Percentiles rank a stretch among this genome's conserved stretches.
Conservation (phyloP, 2,113 vertebrate genomes). For the Clarias batrachus region DNA sequence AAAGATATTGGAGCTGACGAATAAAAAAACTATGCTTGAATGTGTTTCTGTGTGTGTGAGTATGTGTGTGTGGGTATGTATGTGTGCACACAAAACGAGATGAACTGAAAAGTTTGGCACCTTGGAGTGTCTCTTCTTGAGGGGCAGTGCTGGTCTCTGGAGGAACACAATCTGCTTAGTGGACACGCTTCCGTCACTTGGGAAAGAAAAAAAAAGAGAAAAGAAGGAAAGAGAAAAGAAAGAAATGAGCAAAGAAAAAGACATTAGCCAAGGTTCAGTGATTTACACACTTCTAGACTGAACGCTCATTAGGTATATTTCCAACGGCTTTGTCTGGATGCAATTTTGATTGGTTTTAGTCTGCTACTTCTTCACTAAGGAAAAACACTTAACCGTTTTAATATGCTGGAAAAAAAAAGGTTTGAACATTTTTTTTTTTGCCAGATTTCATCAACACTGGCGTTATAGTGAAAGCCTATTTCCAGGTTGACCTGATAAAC, state of each 20-base stretch:
- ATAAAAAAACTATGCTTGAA: not conserved
- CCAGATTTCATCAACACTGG: not conserved
- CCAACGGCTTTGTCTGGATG: not conserved
- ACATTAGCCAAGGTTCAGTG: not conserved
- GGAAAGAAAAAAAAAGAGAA: not conserved
- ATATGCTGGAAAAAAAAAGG: not conserved
- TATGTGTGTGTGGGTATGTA: conserved; percentile 10
- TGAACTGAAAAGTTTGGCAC: conserved; percentile 69
- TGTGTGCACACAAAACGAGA: not conserved
- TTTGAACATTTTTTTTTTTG: not conserved
- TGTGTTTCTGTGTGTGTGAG: not conserved
- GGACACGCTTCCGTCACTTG: conserved; percentile 89
- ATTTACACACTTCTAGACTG: not conserved
- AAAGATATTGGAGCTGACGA: not conserved
- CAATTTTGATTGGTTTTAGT: not conserved
- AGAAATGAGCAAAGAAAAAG: not conserved
- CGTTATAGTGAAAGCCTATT: not conserved
- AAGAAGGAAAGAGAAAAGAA: not conserved
- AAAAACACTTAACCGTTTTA: not conserved
- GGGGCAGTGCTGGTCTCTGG: conserved; percentile 90
- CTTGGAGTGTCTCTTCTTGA: conserved; percentile 92
- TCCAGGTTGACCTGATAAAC: not conserved
- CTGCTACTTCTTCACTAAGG: not conserved
- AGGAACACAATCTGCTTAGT: conserved; percentile 98
- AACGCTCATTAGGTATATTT: not conserved